phyloP scores from a whole-genome alignment of 2,797 vertebrate genomes.

The Threskiornis aethiopicus region DNA sequence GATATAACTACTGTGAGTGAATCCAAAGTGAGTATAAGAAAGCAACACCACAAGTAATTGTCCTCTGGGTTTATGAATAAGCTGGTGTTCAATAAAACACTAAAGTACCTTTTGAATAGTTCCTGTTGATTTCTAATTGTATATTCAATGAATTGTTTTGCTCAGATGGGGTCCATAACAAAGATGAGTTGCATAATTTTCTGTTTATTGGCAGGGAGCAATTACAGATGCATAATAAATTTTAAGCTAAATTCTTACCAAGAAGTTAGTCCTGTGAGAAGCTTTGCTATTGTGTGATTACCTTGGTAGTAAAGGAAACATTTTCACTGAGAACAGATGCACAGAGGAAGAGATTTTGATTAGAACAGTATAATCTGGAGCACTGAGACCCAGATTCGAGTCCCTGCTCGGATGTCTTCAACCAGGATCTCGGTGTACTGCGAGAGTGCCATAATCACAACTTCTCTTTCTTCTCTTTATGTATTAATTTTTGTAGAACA shows the following conservation, averaged over 20 bases:
- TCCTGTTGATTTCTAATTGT: neutral
- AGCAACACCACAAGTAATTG: neutral
- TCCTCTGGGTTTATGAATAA: neutral
- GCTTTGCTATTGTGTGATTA: neutral
- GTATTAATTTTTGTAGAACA: neutral
- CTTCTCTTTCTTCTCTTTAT: neutral
- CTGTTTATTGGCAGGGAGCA: neutral
- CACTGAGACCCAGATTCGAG: neutral
- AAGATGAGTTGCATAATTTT: neutral
- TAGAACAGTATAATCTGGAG: neutral
- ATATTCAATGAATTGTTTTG: neutral
- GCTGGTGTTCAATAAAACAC: neutral
- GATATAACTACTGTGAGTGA: neutral
- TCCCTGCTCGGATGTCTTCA: neutral
- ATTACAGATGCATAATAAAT: neutral
- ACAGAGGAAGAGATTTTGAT: neutral
- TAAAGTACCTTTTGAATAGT: neutral
- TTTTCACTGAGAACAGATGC: neutral
- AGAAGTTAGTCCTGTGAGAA: neutral
- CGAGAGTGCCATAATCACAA: neutral
- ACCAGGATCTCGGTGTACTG: neutral
- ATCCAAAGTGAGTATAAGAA: neutral
- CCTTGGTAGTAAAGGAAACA: neutral
- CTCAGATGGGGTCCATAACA: neutral
- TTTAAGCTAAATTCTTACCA: neutral